These are phyloP conservation scores for Zelostemma sp. DNA, from an alignment of 1,140 invertebrate genomes.

Conservation along the genomic window DNA sequence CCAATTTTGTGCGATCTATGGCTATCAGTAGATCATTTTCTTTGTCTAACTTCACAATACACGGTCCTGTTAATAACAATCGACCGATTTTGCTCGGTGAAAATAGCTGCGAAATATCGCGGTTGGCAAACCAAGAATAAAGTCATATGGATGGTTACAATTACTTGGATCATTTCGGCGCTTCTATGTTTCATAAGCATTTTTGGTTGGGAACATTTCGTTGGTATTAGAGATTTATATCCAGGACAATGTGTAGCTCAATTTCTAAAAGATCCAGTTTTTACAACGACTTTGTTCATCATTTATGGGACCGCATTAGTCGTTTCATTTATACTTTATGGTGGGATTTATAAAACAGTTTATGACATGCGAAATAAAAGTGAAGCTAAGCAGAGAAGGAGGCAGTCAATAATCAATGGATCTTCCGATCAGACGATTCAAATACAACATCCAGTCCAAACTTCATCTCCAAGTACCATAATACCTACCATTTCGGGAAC, in stretches of 20 bases:
- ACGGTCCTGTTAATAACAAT: conserved; percentile 99
- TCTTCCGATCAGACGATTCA: conserved; percentile 41
- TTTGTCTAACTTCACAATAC: conserved; percentile 98
- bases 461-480: conserved; percentile 62
- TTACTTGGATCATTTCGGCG: conserved; percentile 98
- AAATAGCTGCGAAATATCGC: conserved; percentile 97
- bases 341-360: conserved; percentile 98
- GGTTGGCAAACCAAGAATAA: conserved; percentile 96
- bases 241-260: conserved; percentile 96
- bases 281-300: conserved; percentile 97
- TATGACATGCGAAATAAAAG: conserved; percentile 98
- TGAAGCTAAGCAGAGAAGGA: conserved; percentile 93
- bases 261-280: conserved; percentile 97
- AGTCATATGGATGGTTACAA: conserved; percentile 93
- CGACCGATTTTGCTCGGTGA: conserved; percentile 98
- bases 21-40: conserved; percentile 99
- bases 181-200: conserved; percentile 98
- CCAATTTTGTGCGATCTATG: conserved; percentile 97
- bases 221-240: conserved; percentile 88
- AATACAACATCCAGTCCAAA: conserved; percentile 50
- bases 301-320: conserved; percentile 97
- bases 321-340: conserved; percentile 94
- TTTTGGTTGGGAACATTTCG: conserved; percentile 99
- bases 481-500: conserved; percentile 56
- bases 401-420: conserved; percentile 79